These are phyloP conservation scores for Tonatia bakeri DNA, from an alignment of 2,113 vertebrate species.

Conservation along the genomic window DNA sequence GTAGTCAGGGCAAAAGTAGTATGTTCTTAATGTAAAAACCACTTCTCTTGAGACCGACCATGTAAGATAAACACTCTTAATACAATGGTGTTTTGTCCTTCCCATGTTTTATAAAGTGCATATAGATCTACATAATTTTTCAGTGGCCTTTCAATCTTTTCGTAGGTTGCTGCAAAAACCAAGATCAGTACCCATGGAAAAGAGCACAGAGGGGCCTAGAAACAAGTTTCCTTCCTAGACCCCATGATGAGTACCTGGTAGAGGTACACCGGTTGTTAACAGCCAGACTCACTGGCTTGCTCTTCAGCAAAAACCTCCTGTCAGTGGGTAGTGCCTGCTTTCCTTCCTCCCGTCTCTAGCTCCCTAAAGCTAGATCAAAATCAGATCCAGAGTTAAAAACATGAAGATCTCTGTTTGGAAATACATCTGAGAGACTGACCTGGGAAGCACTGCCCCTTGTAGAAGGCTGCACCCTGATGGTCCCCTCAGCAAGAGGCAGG, in stretches of 20 bases:
- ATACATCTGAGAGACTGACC: not conserved
- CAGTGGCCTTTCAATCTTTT: not conserved
- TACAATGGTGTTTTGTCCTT: not conserved
- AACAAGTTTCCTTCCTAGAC: not conserved
- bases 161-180: not conserved
- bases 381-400: not conserved
- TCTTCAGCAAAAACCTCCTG: not conserved
- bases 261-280: not conserved
- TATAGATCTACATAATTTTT: not conserved
- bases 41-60: too few species aligned
- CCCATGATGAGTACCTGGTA: not conserved
- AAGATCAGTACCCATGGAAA: not conserved
- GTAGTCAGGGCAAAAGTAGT: not conserved
- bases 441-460: not conserved
- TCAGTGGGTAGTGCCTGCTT: not conserved
- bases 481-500: not conserved
- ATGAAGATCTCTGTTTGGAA: not conserved
- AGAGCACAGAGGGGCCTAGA: not conserved
- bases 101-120: not conserved
- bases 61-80: not conserved
- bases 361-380: not conserved
- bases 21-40: not conserved
- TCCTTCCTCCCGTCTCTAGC: not conserved
- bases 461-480: not conserved
- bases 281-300: not conserved